Conservation (phyloP, 2,113 vertebrate species). For the Sus scrofa region DNA sequence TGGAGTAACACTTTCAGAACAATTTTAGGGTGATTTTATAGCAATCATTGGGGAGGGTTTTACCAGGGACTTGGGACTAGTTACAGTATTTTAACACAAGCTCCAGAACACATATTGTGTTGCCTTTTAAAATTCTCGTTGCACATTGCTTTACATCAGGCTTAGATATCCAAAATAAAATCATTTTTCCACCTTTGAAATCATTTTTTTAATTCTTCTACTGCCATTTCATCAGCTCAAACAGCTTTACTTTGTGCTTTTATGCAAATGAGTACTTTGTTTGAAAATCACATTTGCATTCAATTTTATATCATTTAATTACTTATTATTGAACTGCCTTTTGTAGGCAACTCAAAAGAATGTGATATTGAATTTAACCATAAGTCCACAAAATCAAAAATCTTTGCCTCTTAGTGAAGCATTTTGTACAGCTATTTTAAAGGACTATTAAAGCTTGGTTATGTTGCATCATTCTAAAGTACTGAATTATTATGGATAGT, state of each 20-base stretch:
- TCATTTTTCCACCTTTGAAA: slow-evolving; percentile 6
- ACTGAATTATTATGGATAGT: background rate
- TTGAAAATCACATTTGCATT: background rate
- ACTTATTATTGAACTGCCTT: background rate
- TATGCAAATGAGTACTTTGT: background rate
- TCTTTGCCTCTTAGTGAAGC: background rate
- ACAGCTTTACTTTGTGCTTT: background rate
- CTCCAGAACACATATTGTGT: background rate
- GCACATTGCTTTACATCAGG: background rate
- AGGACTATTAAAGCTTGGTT: background rate
- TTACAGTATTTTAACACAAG: slow-evolving; percentile 23
- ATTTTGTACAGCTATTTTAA: background rate
- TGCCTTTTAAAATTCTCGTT: background rate
- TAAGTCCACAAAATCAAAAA: slow-evolving; percentile 18
- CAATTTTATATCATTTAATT: slow-evolving; percentile 18
- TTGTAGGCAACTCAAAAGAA: background rate
- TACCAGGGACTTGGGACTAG: background rate
- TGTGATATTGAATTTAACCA: background rate
- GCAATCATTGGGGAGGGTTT: background rate
- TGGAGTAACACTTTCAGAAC: slow-evolving; percentile 21
- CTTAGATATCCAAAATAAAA: background rate
- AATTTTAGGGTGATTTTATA: background rate
- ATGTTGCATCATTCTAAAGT: background rate
- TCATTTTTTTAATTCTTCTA: background rate
- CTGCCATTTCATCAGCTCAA: background rate